Base-by-base conservation (phyloP, 2,888 invertebrate genomes). In the Yponomeuta plumbellus region DNA sequence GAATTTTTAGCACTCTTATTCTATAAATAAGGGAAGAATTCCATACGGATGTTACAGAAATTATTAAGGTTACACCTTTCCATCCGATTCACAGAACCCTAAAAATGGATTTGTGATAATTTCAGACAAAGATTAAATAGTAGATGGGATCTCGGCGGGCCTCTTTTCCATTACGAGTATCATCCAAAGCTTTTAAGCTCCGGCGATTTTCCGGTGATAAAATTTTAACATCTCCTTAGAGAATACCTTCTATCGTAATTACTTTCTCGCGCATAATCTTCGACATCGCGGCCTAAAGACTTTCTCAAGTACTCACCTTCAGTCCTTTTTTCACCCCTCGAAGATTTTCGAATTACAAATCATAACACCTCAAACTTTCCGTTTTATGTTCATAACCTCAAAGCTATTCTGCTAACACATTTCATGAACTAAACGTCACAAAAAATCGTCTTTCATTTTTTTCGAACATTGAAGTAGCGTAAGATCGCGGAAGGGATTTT, bases 171-270 rank as follows among this genome's bases (percentile, higher is more conserved):
- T 52, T 52, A 34, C 5, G 34, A 34, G 8, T 34, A 4, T 59
- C 59, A 59, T 59, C 59, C 21, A 13, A 13, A 2, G 59, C 22
- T 11, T 22, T 11, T 59, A 21, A 23, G 21, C 59, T 21, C 20
- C 23, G 59, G 2, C 8, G 23, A 59, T 21, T 59, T 62, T 34
- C n/a, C 6, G 17, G 39, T 62, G 11, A 62, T 62, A 62, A 62
- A 34, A 62, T 62, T 62, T 39, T 62, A 52, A 62, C 17, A 34
- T 62, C 23, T 21, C 59, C 23, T 23, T 21, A 59, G 23, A 59
- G 59, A 59, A 59, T 59, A 59, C 59, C 59, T 52, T 52, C 44
- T 52, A 13, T 52, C 44, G 44, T 52, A 17, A 52, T 17, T 52
- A 52, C 44, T 52, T 52, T 52, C 17, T 52, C 34, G 3, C 34